Conservation (phyloP, 2,797 vertebrate genomes). For the Spondyliosoma cantharus region DNA sequence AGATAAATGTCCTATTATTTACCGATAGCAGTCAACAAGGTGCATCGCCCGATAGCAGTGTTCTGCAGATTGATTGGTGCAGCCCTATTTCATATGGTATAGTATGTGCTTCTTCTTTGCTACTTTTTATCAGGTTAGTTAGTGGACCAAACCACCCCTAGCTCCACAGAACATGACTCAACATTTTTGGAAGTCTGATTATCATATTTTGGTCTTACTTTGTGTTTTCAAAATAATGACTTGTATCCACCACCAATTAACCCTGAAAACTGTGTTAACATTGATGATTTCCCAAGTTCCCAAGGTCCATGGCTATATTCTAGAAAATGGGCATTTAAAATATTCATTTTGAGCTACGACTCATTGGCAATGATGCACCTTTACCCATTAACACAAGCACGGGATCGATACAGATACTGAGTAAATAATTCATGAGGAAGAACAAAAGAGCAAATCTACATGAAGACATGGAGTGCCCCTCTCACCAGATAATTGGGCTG, state of each 20-base stretch:
- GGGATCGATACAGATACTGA: slow-evolving; percentile 68
- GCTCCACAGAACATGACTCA: slow-evolving; percentile 33
- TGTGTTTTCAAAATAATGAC: slow-evolving; percentile 56
- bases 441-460: slow-evolving; percentile 72
- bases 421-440: slow-evolving; percentile 81
- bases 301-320: slow-evolving; percentile 31
- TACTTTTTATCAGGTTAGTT: slow-evolving; percentile 11
- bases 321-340: slow-evolving; percentile 41
- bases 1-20: too few relatives aligned
- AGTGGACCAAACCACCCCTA: slow-evolving; percentile 13
- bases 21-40: too few relatives aligned
- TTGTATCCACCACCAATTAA: slow-evolving; percentile 61
- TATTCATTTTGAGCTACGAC: slow-evolving; percentile 64
- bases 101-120: not conserved
- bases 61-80: too few relatives aligned
- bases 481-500: slow-evolving; percentile 68
- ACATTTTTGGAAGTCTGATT: slow-evolving; percentile 36
- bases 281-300: slow-evolving; percentile 55
- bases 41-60: too few relatives aligned
- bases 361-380: slow-evolving; percentile 69
- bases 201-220: slow-evolving; percentile 51
- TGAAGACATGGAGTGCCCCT: slow-evolving; percentile 52
- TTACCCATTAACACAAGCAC: slow-evolving; percentile 69
- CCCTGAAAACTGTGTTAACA: slow-evolving; percentile 63
- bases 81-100: not conserved